Conservation (phyloP, 2,888 invertebrate species). For the Harmothoe impar region DNA sequence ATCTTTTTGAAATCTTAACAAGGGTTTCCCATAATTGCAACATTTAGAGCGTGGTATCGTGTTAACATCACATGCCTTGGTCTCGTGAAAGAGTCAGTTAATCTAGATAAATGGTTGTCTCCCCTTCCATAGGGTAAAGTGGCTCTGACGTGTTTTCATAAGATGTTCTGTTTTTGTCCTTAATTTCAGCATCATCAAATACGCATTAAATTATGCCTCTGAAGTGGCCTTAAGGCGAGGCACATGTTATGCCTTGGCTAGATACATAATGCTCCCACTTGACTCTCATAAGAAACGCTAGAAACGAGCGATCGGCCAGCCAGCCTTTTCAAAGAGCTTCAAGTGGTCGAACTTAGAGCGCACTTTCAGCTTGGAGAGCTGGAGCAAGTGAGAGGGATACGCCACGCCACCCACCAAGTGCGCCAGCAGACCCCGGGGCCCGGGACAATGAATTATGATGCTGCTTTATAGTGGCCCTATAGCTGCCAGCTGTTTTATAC, state of each 20-base stretch:
- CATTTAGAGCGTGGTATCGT: not conserved
- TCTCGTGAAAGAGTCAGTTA: not conserved
- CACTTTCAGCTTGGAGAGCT: conserved; percentile 47
- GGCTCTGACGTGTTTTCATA: not conserved
- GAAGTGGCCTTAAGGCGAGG: conserved; percentile 27
- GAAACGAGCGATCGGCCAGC: not conserved
- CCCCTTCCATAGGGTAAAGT: not conserved
- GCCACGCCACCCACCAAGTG: conserved; percentile 7
- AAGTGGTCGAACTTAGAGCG: conserved; percentile 41
- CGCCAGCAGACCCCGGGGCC: not conserved
- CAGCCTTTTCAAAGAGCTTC: not conserved
- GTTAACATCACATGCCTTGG: not conserved
- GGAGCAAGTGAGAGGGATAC: not conserved
- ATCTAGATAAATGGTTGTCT: not conserved
- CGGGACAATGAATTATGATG: conserved; percentile 49
- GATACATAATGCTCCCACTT: conserved; percentile 36
- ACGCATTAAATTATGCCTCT: conserved; percentile 38
- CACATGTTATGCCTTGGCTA: not conserved
- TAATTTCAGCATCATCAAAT: conserved; percentile 52
- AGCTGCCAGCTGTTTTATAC: conserved; percentile 40
- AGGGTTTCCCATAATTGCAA: not conserved
- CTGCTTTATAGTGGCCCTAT: not conserved
- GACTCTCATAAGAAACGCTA: conserved; percentile 6
- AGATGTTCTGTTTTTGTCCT: conserved; percentile 6
- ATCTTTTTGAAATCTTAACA: not conserved